phyloP scores from a whole-genome alignment of 2,888 invertebrate genomes.

The Seira musarum region DNA sequence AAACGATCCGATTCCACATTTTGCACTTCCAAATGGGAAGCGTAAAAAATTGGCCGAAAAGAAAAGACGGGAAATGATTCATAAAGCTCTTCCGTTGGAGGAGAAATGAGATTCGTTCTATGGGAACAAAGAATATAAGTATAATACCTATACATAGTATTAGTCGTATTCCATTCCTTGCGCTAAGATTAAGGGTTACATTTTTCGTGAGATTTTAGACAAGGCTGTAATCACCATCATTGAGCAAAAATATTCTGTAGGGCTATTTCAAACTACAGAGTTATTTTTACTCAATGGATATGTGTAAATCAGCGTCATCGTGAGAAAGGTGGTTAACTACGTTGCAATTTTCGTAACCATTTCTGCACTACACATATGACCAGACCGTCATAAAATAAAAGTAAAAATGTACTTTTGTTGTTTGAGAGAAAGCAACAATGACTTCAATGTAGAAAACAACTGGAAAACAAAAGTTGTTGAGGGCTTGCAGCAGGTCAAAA shows the following conservation, averaged over 20 bases:
- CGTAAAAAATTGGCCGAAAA: background rate
- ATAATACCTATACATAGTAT: too few species aligned
- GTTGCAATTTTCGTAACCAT: background rate
- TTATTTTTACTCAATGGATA: too few species aligned
- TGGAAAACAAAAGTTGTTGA: background rate
- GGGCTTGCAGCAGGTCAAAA: slow-evolving; percentile 8
- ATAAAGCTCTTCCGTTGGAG: slow-evolving; percentile 29
- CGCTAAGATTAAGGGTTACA: background rate
- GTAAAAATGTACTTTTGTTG: background rate
- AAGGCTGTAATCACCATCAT: background rate
- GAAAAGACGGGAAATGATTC: slow-evolving; percentile 25
- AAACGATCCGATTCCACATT: slow-evolving; percentile 24
- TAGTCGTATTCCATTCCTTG: too few species aligned
- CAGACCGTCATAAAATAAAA: background rate
- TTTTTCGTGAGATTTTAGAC: background rate
- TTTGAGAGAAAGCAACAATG: background rate
- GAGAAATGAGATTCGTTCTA: background rate
- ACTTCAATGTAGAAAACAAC: background rate
- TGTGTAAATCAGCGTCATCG: too few species aligned
- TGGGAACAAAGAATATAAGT: background rate
- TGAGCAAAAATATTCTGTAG: background rate
- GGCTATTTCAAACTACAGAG: too few species aligned
- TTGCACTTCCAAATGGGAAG: background rate
- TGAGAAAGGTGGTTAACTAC: background rate
- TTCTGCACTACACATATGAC: background rate